Evolutionary conservation across 2,113 vertebrate species (phyloP).

Genomic region (Gadus chalcogrammus): DNA sequence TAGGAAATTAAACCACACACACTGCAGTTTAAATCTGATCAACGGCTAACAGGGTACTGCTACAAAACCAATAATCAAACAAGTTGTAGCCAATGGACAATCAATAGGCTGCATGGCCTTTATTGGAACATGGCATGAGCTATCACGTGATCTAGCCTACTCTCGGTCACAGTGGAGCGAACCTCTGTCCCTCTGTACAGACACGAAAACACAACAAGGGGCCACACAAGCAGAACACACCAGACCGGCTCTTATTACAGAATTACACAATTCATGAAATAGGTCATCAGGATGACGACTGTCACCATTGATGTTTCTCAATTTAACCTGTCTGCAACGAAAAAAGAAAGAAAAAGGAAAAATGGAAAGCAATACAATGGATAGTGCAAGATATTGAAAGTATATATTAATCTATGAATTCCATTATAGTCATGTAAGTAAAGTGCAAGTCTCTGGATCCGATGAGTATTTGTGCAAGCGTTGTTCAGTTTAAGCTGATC

Average conservation of each 20-base stretch:
- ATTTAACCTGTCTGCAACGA: constrained; percentile 48
- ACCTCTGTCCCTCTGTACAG: constrained; percentile 45
- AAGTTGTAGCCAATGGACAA: constrained; percentile 1
- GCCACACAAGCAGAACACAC: constrained; percentile 34
- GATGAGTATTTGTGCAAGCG: constrained; percentile 67
- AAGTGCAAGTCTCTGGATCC: constrained; percentile 74
- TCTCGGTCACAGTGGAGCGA: constrained; percentile 29
- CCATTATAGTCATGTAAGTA: constrained; percentile 66
- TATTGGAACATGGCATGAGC: background rate
- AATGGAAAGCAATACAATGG: constrained; percentile 50
- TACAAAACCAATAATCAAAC: constrained; percentile 5
- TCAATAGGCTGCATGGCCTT: background rate
- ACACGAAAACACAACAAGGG: constrained; percentile 23
- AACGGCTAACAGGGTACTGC: background rate
- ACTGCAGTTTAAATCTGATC: constrained; percentile 4
- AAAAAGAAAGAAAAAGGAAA: constrained; percentile 25
- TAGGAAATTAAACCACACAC: constrained; percentile 15
- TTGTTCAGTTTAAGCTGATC: constrained; percentile 54
- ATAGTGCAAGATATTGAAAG: constrained; percentile 67
- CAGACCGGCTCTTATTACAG: constrained; percentile 21
- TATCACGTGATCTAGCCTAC: background rate
- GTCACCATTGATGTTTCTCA: constrained; percentile 31
- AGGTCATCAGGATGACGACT: constrained; percentile 46
- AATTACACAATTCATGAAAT: constrained; percentile 51
- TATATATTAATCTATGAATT: constrained; percentile 73